A percentile compares a stretch with the other conserved stretches of the same genome.
Conservation (phyloP, 2,113 vertebrate species). For the Thermophis baileyi region DNA sequence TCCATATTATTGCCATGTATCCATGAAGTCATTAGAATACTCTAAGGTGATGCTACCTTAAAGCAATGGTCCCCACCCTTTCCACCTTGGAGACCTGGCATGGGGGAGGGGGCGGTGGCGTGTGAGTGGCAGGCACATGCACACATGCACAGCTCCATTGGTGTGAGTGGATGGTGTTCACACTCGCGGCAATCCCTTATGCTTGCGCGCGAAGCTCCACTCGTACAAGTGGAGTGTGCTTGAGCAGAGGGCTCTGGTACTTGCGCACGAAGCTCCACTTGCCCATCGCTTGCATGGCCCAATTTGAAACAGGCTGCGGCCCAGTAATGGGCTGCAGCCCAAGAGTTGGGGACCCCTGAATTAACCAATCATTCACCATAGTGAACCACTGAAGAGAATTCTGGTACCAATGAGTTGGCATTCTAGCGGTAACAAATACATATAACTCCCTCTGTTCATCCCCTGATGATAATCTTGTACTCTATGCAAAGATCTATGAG, state of each 20-base stretch:
- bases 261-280: neutral
- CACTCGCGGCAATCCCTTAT: no score
- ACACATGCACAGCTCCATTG: neutral
- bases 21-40: neutral
- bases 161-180: neutral
- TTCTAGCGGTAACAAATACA: neutral
- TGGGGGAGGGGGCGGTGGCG: rapidly evolving
- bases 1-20: neutral
- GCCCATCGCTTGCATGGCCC: neutral
- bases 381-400: neutral
- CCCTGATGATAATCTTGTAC: neutral
- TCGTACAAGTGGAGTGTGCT: neutral
- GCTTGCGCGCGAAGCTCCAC: neutral
- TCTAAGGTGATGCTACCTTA: neutral
- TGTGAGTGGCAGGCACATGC: neutral
- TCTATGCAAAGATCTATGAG: neutral
- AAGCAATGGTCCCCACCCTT: neutral
- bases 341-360: neutral
- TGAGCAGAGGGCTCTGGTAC: neutral
- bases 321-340: neutral
- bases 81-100: neutral
- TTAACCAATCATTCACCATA: neutral
- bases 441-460: neutral
- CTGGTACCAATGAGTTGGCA: neutral
- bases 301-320: neutral